These are phyloP conservation scores for Hipparchia semele DNA, from an alignment of 2,888 invertebrate species.

Conservation along the genomic window DNA sequence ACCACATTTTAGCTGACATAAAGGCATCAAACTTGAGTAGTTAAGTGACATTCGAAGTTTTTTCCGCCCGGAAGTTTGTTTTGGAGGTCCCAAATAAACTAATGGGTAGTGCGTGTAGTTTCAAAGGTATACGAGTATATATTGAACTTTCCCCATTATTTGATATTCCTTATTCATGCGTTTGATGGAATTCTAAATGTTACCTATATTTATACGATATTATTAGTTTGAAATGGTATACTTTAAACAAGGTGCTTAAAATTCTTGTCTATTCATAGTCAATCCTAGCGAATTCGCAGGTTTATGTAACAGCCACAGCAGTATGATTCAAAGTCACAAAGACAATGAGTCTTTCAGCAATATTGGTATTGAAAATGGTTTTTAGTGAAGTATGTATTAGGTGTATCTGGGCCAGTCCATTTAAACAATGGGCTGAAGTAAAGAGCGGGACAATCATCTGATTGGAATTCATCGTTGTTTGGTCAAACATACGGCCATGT, in stretches of 20 bases:
- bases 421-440: neutral
- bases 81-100: neutral
- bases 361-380: neutral
- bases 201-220: neutral
- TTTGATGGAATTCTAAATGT: neutral
- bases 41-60: neutral
- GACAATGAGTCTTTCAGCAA: neutral
- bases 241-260: too few relatives aligned
- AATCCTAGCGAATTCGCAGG: neutral
- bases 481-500: slow-evolving; percentile 61
- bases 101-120: neutral
- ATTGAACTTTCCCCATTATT: neutral
- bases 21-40: neutral
- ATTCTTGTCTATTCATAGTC: too few relatives aligned
- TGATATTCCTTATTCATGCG: neutral
- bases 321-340: neutral
- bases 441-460: slow-evolving; percentile 48
- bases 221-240: too few relatives aligned
- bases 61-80: neutral
- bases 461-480: slow-evolving; percentile 58
- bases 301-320: neutral
- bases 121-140: neutral
- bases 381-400: neutral
- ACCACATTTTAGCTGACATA: neutral
- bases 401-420: neutral